Conservation (phyloP, 2,797 vertebrate genomes). For the Smutsia gigantea region DNA sequence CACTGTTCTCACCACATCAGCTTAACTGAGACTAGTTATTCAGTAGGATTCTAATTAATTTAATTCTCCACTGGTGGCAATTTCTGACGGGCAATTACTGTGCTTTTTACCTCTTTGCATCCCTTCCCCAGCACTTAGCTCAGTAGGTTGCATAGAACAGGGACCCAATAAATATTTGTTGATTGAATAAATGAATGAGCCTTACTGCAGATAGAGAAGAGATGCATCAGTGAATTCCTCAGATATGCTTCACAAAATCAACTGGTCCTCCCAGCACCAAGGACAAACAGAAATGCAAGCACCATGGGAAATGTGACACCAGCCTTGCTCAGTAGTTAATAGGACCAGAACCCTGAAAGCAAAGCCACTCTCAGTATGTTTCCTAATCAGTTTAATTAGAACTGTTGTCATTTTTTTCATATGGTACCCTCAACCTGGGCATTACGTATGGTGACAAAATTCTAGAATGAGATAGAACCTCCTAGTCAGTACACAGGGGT, state of each 20-base stretch:
- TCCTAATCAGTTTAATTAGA: neutral
- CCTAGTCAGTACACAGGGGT: neutral
- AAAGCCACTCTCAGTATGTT: neutral
- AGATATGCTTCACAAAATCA: neutral
- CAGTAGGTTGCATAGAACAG: conserved; percentile 40
- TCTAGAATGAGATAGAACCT: neutral
- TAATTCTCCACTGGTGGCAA: conserved; percentile 74
- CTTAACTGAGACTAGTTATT: conserved; percentile 74
- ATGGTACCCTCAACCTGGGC: neutral
- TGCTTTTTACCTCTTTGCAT: conserved; percentile 70
- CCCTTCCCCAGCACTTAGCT: conserved; percentile 66
- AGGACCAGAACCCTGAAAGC: neutral
- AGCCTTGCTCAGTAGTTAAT: neutral
- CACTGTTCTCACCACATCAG: conserved; percentile 72
- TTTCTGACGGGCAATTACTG: conserved; percentile 65
- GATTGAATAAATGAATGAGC: conserved; percentile 68
- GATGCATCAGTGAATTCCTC: conserved; percentile 18
- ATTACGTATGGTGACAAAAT: neutral
- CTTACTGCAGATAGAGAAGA: conserved; percentile 42
- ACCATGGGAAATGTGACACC: neutral
- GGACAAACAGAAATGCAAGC: neutral
- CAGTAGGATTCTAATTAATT: conserved; percentile 79
- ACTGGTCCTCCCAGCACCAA: neutral
- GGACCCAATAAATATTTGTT: conserved; percentile 74
- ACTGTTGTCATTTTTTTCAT: neutral